phyloP scores from a whole-genome alignment of 2,797 vertebrate genomes.

The Semaprochilodus insignis region DNA sequence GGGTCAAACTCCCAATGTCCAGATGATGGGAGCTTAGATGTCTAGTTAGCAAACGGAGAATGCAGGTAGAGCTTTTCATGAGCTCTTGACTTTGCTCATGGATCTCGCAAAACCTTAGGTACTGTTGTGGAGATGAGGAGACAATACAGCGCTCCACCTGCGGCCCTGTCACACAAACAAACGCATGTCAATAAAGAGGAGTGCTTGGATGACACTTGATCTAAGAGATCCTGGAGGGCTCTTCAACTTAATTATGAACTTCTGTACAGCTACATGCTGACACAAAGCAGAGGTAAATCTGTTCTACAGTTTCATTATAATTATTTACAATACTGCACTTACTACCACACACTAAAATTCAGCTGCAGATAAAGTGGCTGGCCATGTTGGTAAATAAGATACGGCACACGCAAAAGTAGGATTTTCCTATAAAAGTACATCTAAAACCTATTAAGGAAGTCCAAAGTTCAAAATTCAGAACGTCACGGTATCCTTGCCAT shows the following conservation, averaged over 20 bases:
- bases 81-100: background rate
- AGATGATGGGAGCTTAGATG: too few species aligned
- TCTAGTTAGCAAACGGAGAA: too few species aligned
- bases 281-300: background rate
- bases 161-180: too few species aligned
- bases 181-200: background rate
- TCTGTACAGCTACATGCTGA: background rate
- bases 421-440: background rate
- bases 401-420: too few species aligned
- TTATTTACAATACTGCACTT: background rate
- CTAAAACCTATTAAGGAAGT: background rate
- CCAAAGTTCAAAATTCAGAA: background rate
- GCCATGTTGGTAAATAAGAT: too few species aligned
- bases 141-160: slow-evolving; percentile 6
- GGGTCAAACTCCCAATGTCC: too few species aligned
- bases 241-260: background rate
- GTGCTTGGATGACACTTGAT: slow-evolving; percentile 60
- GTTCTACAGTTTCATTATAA: too few species aligned
- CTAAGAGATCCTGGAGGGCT: slow-evolving; percentile 2
- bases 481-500: background rate
- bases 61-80: too few species aligned
- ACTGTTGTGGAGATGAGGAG: slow-evolving; percentile 49
- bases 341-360: background rate
- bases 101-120: background rate
- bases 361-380: background rate